Conservation (phyloP, 2,113 vertebrate species). For the Hemiscyllium ocellatum region DNA sequence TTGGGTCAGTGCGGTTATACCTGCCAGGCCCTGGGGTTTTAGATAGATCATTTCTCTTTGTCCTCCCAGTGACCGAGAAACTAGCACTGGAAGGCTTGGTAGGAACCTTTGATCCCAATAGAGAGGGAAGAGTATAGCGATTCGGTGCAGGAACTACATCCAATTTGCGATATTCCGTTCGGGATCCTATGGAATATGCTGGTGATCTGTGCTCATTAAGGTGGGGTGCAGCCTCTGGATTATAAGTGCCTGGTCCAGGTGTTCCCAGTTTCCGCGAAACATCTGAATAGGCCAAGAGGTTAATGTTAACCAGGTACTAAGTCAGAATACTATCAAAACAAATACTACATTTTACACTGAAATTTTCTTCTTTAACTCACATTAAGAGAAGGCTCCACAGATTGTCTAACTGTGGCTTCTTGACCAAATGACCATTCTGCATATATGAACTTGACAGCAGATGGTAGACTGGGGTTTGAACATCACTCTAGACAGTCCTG, state of each 20-base stretch:
- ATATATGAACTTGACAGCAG: background rate
- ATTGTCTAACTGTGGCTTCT: background rate
- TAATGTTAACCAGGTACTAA: background rate
- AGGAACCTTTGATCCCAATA: constrained; percentile 63
- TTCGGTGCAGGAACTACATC: constrained; percentile 70
- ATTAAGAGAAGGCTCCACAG: background rate
- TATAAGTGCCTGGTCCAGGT: constrained; percentile 76
- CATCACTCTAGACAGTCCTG: background rate
- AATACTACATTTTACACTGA: background rate
- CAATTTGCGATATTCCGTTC: constrained; percentile 58
- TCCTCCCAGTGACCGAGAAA: constrained; percentile 57
- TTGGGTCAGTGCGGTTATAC: constrained; percentile 65
- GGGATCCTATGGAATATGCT: constrained; percentile 66
- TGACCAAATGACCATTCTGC: background rate
- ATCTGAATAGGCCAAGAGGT: constrained; percentile 41
- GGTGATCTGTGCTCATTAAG: constrained; percentile 56
- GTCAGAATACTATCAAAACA: background rate
- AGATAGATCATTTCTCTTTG: constrained; percentile 58
- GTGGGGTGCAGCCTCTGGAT: constrained; percentile 65
- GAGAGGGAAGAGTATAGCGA: constrained; percentile 68
- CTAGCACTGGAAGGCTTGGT: constrained; percentile 65
- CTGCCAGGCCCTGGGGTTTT: constrained; percentile 66
- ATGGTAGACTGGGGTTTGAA: background rate
- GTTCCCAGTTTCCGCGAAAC: constrained; percentile 48
- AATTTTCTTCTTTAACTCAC: background rate